These are phyloP conservation scores for Papilio dardanus DNA, from an alignment of 1,140 invertebrate genomes.

Conservation along the genomic window DNA sequence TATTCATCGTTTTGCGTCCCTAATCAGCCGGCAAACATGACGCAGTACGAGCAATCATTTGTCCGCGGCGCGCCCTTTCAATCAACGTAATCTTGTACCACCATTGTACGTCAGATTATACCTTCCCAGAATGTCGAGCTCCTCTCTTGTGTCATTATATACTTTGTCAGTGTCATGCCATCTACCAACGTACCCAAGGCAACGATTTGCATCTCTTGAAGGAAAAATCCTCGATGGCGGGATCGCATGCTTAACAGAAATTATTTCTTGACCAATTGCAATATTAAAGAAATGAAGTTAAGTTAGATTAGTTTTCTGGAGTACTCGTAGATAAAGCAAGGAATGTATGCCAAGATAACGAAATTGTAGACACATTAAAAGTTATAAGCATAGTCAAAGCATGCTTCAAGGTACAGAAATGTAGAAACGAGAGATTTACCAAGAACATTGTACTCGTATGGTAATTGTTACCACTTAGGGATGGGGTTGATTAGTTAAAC, in stretches of 20 bases:
- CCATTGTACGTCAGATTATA: conserved; percentile 28
- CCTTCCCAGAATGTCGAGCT: background rate
- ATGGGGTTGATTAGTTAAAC: no score
- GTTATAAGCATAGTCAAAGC: no score
- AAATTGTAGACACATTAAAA: no score
- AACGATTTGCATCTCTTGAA: background rate
- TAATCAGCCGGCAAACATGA: conserved; percentile 19
- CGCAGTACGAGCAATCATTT: conserved; percentile 29
- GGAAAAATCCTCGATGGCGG: background rate
- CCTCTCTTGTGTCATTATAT: conserved; percentile 28
- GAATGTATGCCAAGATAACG: no score
- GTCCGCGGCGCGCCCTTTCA: conserved; percentile 33
- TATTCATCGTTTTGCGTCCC: background rate
- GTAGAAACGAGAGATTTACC: no score
- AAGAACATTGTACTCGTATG: no score
- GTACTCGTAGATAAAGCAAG: no score
- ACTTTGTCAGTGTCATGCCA: conserved; percentile 36
- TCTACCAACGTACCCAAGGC: background rate
- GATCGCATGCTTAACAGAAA: background rate
- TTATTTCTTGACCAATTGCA: conserved; percentile 10
- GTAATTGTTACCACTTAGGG: no score
- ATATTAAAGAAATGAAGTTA: no score
- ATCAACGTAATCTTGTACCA: conserved; percentile 34
- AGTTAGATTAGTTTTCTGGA: no score
- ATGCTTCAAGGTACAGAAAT: no score